Percentiles rank a stretch among this genome's conserved stretches.
These are phyloP conservation scores for Drosophila ezoana DNA, from an alignment of 2,888 invertebrate species.

Conservation along the genomic window DNA sequence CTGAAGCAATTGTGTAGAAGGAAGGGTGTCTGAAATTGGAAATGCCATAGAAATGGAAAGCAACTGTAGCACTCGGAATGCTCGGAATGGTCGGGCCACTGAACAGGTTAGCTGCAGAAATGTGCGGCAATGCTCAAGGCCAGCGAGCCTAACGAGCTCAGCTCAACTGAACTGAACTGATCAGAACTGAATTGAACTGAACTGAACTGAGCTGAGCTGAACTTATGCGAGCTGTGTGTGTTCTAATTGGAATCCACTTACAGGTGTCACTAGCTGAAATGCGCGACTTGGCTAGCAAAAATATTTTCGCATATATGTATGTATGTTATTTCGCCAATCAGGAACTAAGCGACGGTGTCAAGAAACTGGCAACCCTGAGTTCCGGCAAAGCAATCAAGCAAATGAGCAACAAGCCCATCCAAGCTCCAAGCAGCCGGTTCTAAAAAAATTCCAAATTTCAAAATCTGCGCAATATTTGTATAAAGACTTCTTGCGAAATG, in stretches of 20 bases:
- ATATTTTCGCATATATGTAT: neutral
- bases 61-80: constrained; percentile 25
- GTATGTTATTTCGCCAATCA: constrained; percentile 29
- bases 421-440: constrained; percentile 47
- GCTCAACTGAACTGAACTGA: constrained; percentile 17
- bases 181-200: neutral
- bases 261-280: constrained; percentile 32
- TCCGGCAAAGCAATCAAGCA: constrained; percentile 31
- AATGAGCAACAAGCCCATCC: constrained; percentile 22
- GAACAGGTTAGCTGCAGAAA: constrained; percentile 55
- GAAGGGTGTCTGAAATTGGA: constrained; percentile 39
- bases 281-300: constrained; percentile 13
- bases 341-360: constrained; percentile 58
- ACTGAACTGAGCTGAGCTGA: constrained; percentile 1
- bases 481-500: constrained; percentile 47
- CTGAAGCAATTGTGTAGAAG: constrained; percentile 22
- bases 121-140: constrained; percentile 46
- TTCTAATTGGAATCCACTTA: constrained; percentile 46
- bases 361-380: constrained; percentile 73
- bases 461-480: constrained; percentile 35
- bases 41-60: constrained; percentile 54
- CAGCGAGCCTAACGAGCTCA: constrained; percentile 19
- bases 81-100: constrained; percentile 21
- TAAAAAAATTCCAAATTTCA: constrained; percentile 27
- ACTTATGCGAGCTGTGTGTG: constrained; percentile 1